phyloP scores from a whole-genome alignment of 92 coral and sea anemone genomes.

The Phenganax stokvisi region DNA sequence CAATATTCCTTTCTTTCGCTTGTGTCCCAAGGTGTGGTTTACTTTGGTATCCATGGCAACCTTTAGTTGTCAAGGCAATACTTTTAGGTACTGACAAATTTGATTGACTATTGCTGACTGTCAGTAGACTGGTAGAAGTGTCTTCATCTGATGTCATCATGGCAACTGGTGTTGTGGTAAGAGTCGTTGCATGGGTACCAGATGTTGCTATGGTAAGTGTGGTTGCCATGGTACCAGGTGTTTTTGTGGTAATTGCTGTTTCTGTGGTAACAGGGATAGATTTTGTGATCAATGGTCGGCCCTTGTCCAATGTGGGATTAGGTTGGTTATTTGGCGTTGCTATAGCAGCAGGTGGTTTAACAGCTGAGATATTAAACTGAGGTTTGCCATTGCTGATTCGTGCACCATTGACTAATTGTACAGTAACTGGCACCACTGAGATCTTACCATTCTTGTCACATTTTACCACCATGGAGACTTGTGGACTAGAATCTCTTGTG shows the following conservation, averaged over 20 bases:
- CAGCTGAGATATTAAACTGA: neutral
- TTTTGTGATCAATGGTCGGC: neutral
- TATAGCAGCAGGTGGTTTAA: neutral
- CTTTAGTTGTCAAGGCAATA: neutral
- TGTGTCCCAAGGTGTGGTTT: neutral
- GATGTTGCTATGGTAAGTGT: no score
- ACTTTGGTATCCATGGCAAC: neutral
- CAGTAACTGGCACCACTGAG: neutral
- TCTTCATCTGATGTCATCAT: neutral
- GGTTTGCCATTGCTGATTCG: neutral
- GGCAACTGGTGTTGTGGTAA: neutral
- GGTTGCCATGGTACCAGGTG: neutral
- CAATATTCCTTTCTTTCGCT: neutral
- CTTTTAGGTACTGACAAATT: neutral
- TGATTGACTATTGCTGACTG: neutral
- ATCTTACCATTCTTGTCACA: slow-evolving; percentile 16
- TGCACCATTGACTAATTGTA: neutral
- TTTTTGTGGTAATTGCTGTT: no score
- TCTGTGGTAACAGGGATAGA: neutral
- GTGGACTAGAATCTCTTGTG: neutral
- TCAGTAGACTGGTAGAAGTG: neutral
- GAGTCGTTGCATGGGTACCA: neutral
- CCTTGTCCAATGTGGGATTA: neutral
- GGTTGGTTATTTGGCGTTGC: neutral
- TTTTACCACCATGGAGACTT: slow-evolving; percentile 9